Evolutionary conservation across 2,888 invertebrate genomes (phyloP).

Genomic region (Cantharis flavilabris): DNA sequence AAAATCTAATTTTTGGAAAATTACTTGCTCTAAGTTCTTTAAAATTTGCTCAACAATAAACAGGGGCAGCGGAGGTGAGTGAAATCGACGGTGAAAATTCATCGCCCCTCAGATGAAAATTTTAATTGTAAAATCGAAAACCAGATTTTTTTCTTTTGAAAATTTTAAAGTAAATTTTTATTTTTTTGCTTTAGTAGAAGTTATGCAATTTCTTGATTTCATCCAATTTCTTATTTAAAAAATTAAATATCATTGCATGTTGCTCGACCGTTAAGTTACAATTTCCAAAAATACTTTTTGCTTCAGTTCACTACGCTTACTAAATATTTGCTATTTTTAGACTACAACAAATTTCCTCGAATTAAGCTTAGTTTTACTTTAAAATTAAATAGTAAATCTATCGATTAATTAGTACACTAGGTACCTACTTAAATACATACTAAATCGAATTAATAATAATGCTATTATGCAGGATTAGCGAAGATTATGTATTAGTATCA

Average conservation of each 20-base stretch:
- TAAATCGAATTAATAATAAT: neutral
- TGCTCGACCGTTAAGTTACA: conserved; percentile 15
- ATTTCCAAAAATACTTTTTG: conserved; percentile 33
- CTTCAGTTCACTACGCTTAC: conserved; percentile 29
- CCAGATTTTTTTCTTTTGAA: neutral
- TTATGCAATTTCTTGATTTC: conserved; percentile 12
- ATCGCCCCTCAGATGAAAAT: too few species aligned
- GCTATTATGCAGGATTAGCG: neutral
- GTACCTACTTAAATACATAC: neutral
- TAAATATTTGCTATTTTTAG: conserved; percentile 31
- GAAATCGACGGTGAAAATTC: too few species aligned
- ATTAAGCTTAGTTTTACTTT: conserved; percentile 30
- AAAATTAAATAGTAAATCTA: conserved; percentile 25
- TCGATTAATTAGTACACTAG: neutral
- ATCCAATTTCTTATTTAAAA: conserved; percentile 9
- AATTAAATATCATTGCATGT: conserved; percentile 15
- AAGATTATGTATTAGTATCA: neutral
- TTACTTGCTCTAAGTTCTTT: too few species aligned
- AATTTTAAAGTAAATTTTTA: too few species aligned
- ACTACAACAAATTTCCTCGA: conserved; percentile 29
- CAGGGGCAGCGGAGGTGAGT: neutral
- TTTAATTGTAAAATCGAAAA: too few species aligned
- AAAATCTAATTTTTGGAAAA: neutral
- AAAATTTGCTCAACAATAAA: too few species aligned
- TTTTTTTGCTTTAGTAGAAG: neutral